A percentile compares a stretch with the other conserved stretches of the same genome.
Conservation (phyloP, 2,888 invertebrate species). For the Luperina nickerlii region DNA sequence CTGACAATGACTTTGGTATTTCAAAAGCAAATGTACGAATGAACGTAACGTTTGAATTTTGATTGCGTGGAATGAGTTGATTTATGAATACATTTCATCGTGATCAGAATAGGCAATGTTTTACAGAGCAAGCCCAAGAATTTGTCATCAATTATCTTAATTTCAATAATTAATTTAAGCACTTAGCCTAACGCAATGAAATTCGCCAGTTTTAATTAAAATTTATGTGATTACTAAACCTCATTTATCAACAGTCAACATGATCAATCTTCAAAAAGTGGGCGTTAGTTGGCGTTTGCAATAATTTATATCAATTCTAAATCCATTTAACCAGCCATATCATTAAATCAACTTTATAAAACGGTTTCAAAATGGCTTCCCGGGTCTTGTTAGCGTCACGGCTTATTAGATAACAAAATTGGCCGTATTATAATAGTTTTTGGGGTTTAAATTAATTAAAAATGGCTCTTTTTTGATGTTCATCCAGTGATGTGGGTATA, state of each 20-base stretch:
- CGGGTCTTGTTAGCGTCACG: constrained; percentile 85
- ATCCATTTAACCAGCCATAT: constrained; percentile 76
- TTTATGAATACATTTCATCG: constrained; percentile 26
- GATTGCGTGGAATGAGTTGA: constrained; percentile 1
- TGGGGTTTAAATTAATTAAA: constrained; percentile 89
- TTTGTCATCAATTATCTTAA: constrained; percentile 54
- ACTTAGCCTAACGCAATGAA: constrained; percentile 50
- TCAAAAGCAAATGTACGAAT: constrained; percentile 18
- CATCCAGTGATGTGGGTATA: constrained; percentile 89
- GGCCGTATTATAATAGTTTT: constrained; percentile 89
- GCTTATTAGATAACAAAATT: constrained; percentile 89
- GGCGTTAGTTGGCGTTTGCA: constrained; percentile 69
- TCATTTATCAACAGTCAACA: constrained; percentile 60
- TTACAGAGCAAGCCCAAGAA: constrained; percentile 14
- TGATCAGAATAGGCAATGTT: constrained; percentile 24
- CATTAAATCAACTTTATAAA: constrained; percentile 74
- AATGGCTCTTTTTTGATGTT: constrained; percentile 86
- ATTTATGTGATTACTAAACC: constrained; percentile 58
- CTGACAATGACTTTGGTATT: constrained; percentile 44
- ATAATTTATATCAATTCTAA: constrained; percentile 82
- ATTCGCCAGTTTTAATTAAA: constrained; percentile 55
- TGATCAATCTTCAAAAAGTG: constrained; percentile 71
- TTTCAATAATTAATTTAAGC: constrained; percentile 57
- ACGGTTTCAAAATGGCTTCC: constrained; percentile 84
- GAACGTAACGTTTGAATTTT: constrained; percentile 31